These are phyloP conservation scores for Bradypodion pumilum DNA, from an alignment of 2,797 vertebrate genomes.

Conservation along the genomic window DNA sequence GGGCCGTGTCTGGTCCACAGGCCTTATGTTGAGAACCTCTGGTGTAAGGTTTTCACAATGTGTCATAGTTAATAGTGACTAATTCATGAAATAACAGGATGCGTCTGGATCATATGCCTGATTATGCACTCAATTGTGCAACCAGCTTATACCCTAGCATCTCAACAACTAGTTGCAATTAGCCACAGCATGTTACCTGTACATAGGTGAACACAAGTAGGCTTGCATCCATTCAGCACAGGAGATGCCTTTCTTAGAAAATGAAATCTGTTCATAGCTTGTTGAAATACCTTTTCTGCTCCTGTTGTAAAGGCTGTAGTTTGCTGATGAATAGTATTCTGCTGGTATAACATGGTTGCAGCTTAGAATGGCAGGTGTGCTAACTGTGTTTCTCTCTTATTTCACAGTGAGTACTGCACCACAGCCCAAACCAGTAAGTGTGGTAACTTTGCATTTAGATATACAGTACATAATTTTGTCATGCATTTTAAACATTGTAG, in stretches of 20 bases:
- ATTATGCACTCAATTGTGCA: too few relatives aligned
- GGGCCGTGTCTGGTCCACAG: too few relatives aligned
- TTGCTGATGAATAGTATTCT: not conserved
- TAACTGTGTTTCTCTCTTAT: constrained; percentile 63
- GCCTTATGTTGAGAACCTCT: too few relatives aligned
- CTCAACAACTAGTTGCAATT: too few relatives aligned
- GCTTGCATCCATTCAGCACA: not conserved
- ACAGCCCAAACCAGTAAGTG: constrained; percentile 91
- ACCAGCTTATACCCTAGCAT: too few relatives aligned
- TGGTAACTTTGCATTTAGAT: constrained; percentile 4
- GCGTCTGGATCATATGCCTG: too few relatives aligned
- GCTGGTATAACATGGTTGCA: not conserved
- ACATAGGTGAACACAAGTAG: too few relatives aligned
- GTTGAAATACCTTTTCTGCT: too few relatives aligned
- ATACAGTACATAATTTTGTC: not conserved
- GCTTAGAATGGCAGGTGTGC: not conserved
- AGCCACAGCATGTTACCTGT: too few relatives aligned
- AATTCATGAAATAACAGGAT: too few relatives aligned
- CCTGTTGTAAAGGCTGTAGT: not conserved
- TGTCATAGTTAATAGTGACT: too few relatives aligned
- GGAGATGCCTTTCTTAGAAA: not conserved
- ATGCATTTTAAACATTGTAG: not conserved
- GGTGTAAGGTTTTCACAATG: too few relatives aligned
- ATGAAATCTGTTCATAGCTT: not conserved
- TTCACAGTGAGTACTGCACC: constrained; percentile 95